These are phyloP conservation scores for Amphipoea oculea DNA, from an alignment of 2,888 invertebrate species.

Conservation along the genomic window DNA sequence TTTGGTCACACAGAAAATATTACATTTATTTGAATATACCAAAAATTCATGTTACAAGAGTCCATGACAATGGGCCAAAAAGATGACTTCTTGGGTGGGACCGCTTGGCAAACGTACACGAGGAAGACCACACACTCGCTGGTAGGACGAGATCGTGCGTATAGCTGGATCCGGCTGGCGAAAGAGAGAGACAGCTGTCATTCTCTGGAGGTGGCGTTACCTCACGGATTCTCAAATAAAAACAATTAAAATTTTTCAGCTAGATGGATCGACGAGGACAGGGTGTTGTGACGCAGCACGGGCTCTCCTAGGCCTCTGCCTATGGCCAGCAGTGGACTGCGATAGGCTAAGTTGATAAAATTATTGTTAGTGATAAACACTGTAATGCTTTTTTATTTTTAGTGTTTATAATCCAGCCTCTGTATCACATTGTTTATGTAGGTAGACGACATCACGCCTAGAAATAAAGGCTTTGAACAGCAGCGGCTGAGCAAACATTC, in stretches of 20 bases:
- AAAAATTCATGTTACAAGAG: neutral
- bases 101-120: too few species aligned
- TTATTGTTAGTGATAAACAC: neutral
- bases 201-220: neutral
- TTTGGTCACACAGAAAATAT: neutral
- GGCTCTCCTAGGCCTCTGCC: too few species aligned
- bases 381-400: neutral
- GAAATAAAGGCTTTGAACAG: slow-evolving; percentile 21
- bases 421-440: neutral
- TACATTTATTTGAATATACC: neutral
- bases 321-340: too few species aligned
- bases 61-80: too few species aligned
- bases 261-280: too few species aligned
- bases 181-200: neutral
- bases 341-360: too few species aligned
- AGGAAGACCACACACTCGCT: neutral
- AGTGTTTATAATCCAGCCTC: neutral
- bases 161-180: neutral
- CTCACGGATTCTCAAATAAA: neutral
- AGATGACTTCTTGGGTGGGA: too few species aligned
- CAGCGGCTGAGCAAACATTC: slow-evolving; percentile 45
- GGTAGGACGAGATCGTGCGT: neutral
- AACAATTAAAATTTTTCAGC: neutral
- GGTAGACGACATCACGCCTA: neutral
- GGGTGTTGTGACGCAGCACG: too few species aligned